Evolutionary conservation across 2,797 vertebrate genomes (phyloP).

Genomic region (Periophthalmus magnuspinnatus): DNA sequence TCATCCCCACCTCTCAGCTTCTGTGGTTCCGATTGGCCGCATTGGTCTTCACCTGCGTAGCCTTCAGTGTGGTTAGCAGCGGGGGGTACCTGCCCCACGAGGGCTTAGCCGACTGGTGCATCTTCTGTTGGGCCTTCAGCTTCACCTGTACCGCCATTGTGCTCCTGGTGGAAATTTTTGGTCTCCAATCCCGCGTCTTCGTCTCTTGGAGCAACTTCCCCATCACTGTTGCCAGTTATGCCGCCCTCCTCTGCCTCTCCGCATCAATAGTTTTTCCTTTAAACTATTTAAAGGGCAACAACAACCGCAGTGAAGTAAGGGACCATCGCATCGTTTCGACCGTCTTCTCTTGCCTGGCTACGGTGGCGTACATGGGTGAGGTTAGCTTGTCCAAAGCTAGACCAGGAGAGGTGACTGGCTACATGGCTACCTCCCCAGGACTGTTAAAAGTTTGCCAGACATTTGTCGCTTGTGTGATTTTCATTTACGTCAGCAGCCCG

Average conservation of each 20-base stretch:
- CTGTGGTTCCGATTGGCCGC: conserved; percentile 80
- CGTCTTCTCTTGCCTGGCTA: conserved; percentile 85
- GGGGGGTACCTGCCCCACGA: fast-evolving
- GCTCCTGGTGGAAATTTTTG: conserved; percentile 78
- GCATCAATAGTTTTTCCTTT: conserved; percentile 86
- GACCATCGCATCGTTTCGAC: conserved; percentile 75
- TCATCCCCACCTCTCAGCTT: conserved; percentile 70
- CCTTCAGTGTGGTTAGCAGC: conserved; percentile 80
- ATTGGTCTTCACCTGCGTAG: conserved; percentile 79
- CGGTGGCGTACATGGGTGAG: conserved; percentile 81
- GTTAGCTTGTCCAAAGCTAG: conserved; percentile 82
- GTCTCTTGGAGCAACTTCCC: conserved; percentile 91
- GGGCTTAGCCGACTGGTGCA: conserved; percentile 78
- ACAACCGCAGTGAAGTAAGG: fast-evolving
- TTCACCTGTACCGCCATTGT: conserved; percentile 83
- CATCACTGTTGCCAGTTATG: conserved; percentile 85
- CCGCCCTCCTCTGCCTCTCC: conserved; percentile 82
- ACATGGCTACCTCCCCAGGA: conserved; percentile 89
- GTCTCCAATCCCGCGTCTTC: conserved; percentile 76
- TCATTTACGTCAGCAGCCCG: conserved; percentile 76
- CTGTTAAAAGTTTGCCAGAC: conserved; percentile 90
- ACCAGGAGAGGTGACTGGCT: conserved; percentile 85
- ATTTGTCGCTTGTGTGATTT: conserved; percentile 86
- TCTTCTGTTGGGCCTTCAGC: conserved; percentile 90
- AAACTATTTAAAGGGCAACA: conserved; percentile 58